Evolutionary conservation across 1,140 invertebrate genomes (phyloP).

Genomic region (Dendroctonus valens): DNA sequence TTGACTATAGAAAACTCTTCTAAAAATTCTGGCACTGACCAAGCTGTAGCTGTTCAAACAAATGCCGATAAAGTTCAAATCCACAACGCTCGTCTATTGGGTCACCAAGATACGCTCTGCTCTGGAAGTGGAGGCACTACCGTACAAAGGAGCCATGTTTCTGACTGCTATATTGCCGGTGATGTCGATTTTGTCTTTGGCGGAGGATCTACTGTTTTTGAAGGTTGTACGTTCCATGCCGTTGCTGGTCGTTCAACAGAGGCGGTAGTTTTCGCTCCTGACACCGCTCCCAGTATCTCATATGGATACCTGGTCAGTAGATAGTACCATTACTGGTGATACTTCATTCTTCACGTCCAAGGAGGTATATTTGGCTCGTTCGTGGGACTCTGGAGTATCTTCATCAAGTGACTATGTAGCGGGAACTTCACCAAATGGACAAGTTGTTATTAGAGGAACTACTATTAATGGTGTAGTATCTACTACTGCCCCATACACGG

Average conservation of each 20-base stretch:
- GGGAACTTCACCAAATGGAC: conserved; percentile 15
- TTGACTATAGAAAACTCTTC: conserved; percentile 11
- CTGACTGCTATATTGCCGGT: conserved; percentile 10
- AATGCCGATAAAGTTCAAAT: conserved; percentile 12
- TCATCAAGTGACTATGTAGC: conserved; percentile 16
- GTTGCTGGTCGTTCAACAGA: conserved; percentile 1
- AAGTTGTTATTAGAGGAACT: conserved; percentile 11
- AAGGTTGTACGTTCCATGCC: conserved; percentile 3
- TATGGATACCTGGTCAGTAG: conserved; percentile 12
- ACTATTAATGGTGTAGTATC: conserved; percentile 8
- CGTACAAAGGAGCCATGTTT: conserved; percentile 4
- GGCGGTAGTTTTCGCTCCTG: conserved; percentile 16
- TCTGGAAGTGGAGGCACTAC: not conserved
- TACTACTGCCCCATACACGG: conserved; percentile 5
- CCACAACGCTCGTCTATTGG: conserved; percentile 8
- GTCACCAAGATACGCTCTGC: conserved; percentile 16
- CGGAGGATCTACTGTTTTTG: conserved; percentile 9
- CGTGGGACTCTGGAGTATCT: conserved; percentile 11
- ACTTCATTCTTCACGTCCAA: not conserved
- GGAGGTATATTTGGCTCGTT: conserved; percentile 10
- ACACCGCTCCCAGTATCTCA: not conserved
- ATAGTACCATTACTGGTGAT: conserved; percentile 18
- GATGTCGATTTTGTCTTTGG: conserved; percentile 27
- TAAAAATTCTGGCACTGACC: conserved; percentile 1
- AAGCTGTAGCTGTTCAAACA: conserved; percentile 14